phyloP scores from a whole-genome alignment of 2,113 vertebrate species.

The Rostratula benghalensis region DNA sequence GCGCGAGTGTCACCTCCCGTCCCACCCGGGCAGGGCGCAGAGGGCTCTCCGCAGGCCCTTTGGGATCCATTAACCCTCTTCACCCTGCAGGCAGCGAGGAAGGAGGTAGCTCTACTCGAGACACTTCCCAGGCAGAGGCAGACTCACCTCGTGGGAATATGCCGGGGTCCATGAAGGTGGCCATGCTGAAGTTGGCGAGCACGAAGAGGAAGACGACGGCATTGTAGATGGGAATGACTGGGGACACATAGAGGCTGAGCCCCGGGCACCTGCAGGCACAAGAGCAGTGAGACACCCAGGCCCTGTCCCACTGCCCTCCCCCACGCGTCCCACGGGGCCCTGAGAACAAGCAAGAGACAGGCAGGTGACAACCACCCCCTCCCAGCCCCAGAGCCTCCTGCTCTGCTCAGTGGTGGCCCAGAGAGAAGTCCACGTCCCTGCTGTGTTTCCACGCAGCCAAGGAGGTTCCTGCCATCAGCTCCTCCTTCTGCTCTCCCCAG shows the following conservation, averaged over 20 bases:
- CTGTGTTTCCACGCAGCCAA: not conserved
- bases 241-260: conserved; percentile 87
- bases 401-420: rapidly evolving
- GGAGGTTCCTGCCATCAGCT: not conserved
- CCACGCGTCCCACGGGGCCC: rapidly evolving
- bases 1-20: rapidly evolving
- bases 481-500: not conserved
- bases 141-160: conserved; percentile 93
- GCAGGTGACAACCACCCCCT: rapidly evolving
- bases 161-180: conserved; percentile 98
- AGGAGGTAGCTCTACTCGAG: not conserved
- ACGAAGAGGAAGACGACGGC: conserved; percentile 93
- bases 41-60: rapidly evolving
- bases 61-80: not conserved
- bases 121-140: not conserved
- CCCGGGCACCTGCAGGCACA: conserved; percentile 85
- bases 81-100: rapidly evolving
- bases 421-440: not conserved
- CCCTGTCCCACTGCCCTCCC: rapidly evolving
- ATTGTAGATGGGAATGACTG: conserved; percentile 89
- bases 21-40: rapidly evolving
- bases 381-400: not conserved
- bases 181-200: conserved; percentile 98
- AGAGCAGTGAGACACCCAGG: not conserved
- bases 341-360: rapidly evolving